Evolutionary conservation across 1,140 invertebrate species (phyloP), one percentile per base, ranked within the genome.

Genomic region (Drosophila trapezifrons): DNA sequence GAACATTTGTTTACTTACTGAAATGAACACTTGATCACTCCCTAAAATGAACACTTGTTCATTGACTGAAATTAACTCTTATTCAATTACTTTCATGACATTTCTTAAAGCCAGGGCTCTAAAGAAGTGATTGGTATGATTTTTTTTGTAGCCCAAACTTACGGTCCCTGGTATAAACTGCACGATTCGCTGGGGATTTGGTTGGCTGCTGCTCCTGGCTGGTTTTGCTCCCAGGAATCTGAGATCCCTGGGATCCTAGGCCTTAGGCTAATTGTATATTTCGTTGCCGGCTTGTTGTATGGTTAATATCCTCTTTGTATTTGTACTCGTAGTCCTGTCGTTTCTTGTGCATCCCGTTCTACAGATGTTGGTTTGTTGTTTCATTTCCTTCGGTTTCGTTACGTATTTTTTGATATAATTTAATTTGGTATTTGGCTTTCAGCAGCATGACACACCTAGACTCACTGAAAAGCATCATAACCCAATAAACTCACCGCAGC

Each of bases 371-470:
- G 45, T 54, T 54, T 54, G 51, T 32, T 37, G 32, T 49, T 77
- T 46, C 25, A 60, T 72, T 77, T 55, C 35, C 35, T 60, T 49
- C 59, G 22, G 65, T 74, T 65, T 57, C 13, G 55, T 87, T 70
- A 54, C 59, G 59, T 74, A 42, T 62, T 58, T 56, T 70, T 76
- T 79, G 74, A 69, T 73, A 77, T 78, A 57, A 78, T 76, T 77
- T 91, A 69, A 87, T 91, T 91, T 91, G 90, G 90, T 91, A 85
- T 90, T 89, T 90, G 90, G 90, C 86, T 90, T 90, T 89, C 89
- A 89, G 82, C 90, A 91, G 90, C 90, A 91, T 91, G 90, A 90
- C 67, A 90, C 90, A 90, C 74, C 86, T 91, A 91, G 90, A 91
- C 75, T 89, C 81, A 91, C 87, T 76, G 90, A 91, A 90, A 91